Conservation (phyloP, 2,888 invertebrate species). For the Himalopsyche kuldschensis region DNA sequence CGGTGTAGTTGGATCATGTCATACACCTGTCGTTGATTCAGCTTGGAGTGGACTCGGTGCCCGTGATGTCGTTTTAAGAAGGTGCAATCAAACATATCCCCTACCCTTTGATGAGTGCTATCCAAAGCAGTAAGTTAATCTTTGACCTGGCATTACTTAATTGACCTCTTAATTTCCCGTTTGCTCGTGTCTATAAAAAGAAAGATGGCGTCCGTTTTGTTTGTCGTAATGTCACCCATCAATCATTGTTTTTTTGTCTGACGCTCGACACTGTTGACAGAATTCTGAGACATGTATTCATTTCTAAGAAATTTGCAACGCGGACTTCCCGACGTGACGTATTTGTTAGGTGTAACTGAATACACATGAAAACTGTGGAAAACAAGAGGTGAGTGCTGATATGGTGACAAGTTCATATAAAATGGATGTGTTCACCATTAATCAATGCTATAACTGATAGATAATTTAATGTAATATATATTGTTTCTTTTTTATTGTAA, state of each 20-base stretch:
- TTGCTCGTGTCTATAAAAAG: not conserved
- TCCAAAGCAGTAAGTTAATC: slow-evolving; percentile 61
- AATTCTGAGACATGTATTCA: not conserved
- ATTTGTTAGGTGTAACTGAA: no score
- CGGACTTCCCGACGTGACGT: no score
- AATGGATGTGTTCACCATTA: no score
- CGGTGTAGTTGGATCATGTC: slow-evolving; percentile 42
- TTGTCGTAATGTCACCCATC: not conserved
- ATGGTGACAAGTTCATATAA: no score
- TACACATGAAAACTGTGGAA: no score
- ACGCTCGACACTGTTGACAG: not conserved
- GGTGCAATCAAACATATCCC: slow-evolving; percentile 68
- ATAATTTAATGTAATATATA: no score
- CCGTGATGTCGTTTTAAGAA: slow-evolving; percentile 61
- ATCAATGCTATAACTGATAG: no score
- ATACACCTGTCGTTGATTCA: not conserved
- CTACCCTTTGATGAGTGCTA: slow-evolving; percentile 68
- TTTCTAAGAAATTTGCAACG: no score
- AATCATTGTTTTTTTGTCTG: not conserved
- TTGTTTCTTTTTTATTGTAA: no score
- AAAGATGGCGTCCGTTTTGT: not conserved
- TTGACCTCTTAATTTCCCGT: not conserved
- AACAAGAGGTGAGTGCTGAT: no score
- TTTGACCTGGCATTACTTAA: not conserved
- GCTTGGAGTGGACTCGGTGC: slow-evolving; percentile 45